Base-by-base conservation (phyloP, 2,888 invertebrate genomes). In the Caprella mutica region DNA sequence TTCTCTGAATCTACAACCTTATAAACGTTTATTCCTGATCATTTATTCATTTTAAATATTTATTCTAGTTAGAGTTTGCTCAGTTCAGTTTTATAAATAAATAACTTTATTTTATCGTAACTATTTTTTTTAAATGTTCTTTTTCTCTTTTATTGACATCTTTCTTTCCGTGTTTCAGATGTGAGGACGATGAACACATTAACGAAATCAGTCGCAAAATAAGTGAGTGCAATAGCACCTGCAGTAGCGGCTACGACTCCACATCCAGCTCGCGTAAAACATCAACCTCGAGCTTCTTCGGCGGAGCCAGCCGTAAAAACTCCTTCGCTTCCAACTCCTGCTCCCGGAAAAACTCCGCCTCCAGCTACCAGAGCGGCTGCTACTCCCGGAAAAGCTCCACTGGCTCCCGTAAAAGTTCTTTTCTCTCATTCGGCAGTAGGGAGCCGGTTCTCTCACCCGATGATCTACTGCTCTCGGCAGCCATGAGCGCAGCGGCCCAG, bases 231-330 rank as follows among this genome's bases (percentile, higher is more conserved):
- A 26, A 29, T 6, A 46, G 46, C 46, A 27, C 46, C 44, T 38
- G 42, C 54, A 52, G 55, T 43, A 52, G 58, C 33, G 30, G 26
- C 55, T 51, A 40, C 53, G 40, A 40, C 42, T 42, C 52, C 55
- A 24, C 38, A 30, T 33, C 50, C 48, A 56, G 56, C 56, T 56
- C 56, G 52, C 43, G 60, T 26, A 55, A 55, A 30, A 61, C 57
- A 42, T 58, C 60, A 5, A 46, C 53, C 48, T 58, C 58, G 39
- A 58, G 58, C 44, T 46, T 58, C 53, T 58, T n/a, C n/a, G n/a
- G n/a, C n/a, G n/a, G 58, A 29, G 52, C 60, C 53, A 56, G 56
- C n/a, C 52, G 60, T 46, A 60, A 56, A 29, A 60, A 53, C 42
- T 60, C 60, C 2, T 14, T 29, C 27, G 26, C 55, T 14, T 59